Base-by-base conservation (phyloP, 23 tunicate species). In the Halocynthia aurantium region DNA sequence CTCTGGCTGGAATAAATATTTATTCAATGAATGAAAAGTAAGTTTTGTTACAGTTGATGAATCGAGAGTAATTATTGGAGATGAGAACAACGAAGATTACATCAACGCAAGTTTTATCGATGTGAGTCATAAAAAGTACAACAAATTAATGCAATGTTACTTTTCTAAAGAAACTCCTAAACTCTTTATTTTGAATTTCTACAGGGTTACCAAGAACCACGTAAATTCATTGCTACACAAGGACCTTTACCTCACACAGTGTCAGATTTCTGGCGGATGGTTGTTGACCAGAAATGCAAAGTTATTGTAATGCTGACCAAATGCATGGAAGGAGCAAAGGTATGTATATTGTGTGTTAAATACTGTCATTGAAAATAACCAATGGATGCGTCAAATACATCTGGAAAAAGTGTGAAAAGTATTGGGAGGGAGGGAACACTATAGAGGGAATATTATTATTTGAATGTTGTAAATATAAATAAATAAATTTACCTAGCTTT, bases 21-120 rank as follows among this genome's bases (percentile, higher is more conserved):
- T 31, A 0, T 0, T 31, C 44, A 31, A 31, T 31, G 44, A 4
- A 31, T 31, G 44, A 4, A 31, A 31, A 31, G 44, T 31, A 31
- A 31, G 4, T 31, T 31, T 31, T 31, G 44, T 31, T 31, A 31
- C 44, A 31, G 44, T 31, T 31, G 44, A 31, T 31, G 44, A 31
- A 31, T 31, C 44, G 4, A 31, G 44, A 31, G 44, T 31, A 31
- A 31, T 31, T 31, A 76, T 65, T n/a, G 84, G 74, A 8, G 85
- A 62, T 52, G 82, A 79, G 22, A 77, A 44, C 8, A 52, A 7
- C 6, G 84, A 88, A 6, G 95, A 89, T 70, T 89, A 89, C 82
- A 84, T 89, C 55, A 89, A 89, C 70, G 88, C 95, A 6, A 76
- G 83, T n/a, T 89, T 19, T 58, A 84, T 89, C 52, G 84, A 84